These are phyloP conservation scores for Ochotona princeps DNA, from an alignment of 2,113 vertebrate genomes.

Conservation along the genomic window DNA sequence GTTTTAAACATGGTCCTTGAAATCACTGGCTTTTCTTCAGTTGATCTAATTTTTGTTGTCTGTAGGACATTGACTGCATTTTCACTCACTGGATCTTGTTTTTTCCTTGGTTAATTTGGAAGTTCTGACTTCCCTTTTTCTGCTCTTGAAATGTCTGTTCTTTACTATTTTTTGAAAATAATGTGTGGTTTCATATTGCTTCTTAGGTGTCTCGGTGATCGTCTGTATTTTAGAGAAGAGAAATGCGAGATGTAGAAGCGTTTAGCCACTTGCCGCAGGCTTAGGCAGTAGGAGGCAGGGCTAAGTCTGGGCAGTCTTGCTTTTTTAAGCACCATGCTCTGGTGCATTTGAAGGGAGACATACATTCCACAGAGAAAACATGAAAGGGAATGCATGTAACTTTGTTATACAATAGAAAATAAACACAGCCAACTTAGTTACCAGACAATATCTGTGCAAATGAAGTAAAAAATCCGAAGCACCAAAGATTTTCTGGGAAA, in stretches of 20 bases:
- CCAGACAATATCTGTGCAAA: not conserved
- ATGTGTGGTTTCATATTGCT: not conserved
- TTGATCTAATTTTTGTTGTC: not conserved
- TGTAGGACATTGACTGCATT: not conserved
- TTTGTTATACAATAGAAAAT: constrained; percentile 5
- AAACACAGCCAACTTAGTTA: not conserved
- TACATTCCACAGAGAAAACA: not conserved
- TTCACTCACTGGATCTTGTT: constrained; percentile 14
- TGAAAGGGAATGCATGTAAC: not conserved
- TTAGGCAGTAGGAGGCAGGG: not conserved
- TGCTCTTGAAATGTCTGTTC: not conserved
- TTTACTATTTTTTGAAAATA: constrained; percentile 43
- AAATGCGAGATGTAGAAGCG: not conserved
- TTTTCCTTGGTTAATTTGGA: constrained; percentile 20
- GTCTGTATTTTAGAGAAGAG: not conserved
- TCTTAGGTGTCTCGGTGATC: not conserved
- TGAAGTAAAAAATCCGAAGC: constrained; percentile 42
- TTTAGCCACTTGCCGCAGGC: not conserved
- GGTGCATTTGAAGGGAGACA: not conserved
- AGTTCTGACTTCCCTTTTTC: not conserved
- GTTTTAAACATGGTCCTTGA: not conserved
- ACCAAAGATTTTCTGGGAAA: constrained; percentile 15
- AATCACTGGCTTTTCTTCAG: not conserved
- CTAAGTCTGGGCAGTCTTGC: not conserved
- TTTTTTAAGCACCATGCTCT: too few relatives aligned